These are phyloP conservation scores for Rhabdophis nuchalis DNA, from an alignment of 2,797 vertebrate species.

Conservation along the genomic window DNA sequence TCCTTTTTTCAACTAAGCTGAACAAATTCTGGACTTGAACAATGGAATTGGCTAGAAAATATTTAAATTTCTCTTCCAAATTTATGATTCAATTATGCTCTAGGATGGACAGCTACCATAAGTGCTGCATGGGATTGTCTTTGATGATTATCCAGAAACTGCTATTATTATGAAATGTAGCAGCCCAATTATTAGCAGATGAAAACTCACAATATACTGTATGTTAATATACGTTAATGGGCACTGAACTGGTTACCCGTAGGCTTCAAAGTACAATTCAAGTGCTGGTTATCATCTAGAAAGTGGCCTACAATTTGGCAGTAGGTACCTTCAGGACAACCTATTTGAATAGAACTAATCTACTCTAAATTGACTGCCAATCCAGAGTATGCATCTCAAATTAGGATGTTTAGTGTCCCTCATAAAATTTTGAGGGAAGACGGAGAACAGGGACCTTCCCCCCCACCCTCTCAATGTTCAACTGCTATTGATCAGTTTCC, in stretches of 20 bases:
- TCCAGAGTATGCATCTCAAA: not conserved
- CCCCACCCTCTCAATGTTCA: not conserved
- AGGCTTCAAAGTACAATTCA: not conserved
- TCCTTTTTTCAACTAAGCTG: not conserved
- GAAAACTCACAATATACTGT: not conserved
- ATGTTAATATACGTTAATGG: too few species aligned
- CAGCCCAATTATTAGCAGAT: not conserved
- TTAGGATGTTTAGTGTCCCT: not conserved
- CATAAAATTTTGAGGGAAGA: not conserved
- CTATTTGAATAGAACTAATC: not conserved
- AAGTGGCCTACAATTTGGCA: not conserved
- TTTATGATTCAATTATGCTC: not conserved
- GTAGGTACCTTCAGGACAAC: not conserved
- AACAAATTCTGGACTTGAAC: not conserved
- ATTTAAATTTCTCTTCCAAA: not conserved
- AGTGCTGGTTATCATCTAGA: not conserved
- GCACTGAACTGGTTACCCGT: not conserved
- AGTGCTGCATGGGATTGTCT: not conserved
- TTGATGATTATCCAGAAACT: not conserved
- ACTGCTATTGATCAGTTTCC: not conserved
- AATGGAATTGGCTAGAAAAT: not conserved
- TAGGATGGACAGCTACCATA: not conserved
- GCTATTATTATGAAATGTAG: not conserved
- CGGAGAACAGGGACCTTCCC: not conserved
- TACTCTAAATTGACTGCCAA: not conserved